phyloP scores from a whole-genome alignment of 2,888 invertebrate genomes.

The Agrypnus murinus region DNA sequence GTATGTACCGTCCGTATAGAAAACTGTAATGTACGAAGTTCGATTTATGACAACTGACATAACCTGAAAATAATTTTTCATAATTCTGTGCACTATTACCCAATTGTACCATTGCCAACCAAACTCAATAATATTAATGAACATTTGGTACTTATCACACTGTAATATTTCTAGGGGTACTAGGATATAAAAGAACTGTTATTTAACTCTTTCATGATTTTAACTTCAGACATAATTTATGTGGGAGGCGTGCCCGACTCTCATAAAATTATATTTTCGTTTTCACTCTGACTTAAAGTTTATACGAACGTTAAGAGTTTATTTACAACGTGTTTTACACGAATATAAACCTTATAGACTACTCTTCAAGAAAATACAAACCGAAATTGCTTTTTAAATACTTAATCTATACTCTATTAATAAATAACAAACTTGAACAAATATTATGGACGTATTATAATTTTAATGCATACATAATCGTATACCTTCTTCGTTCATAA shows the following conservation, averaged over 20 bases:
- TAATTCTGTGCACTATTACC: too few species aligned
- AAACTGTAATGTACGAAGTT: too few species aligned
- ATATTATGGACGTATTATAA: conserved; percentile 70
- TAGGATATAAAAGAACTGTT: conserved; percentile 29
- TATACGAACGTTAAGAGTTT: conserved; percentile 30
- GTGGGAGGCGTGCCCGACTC: conserved; percentile 60
- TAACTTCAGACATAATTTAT: conserved; percentile 58
- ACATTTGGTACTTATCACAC: too few species aligned
- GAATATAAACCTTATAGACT: conserved; percentile 9
- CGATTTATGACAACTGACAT: too few species aligned
- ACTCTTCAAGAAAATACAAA: conserved; percentile 5
- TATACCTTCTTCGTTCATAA: conserved; percentile 64
- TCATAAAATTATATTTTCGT: conserved; percentile 63
- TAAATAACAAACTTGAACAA: conserved; percentile 69
- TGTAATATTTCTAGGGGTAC: conserved; percentile 3
- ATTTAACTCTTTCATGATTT: conserved; percentile 34
- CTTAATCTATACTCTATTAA: conserved; percentile 64
- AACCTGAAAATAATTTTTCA: too few species aligned
- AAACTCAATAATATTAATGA: too few species aligned
- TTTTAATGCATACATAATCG: conserved; percentile 69
- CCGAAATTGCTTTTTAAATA: conserved; percentile 66
- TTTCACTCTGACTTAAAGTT: conserved; percentile 51
- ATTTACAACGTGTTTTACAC: not conserved
- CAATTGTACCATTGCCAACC: too few species aligned
- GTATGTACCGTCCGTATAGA: too few species aligned